Conservation (phyloP, 37 sponge, comb jelly and placozoan genomes). For the Geodia barretti region DNA sequence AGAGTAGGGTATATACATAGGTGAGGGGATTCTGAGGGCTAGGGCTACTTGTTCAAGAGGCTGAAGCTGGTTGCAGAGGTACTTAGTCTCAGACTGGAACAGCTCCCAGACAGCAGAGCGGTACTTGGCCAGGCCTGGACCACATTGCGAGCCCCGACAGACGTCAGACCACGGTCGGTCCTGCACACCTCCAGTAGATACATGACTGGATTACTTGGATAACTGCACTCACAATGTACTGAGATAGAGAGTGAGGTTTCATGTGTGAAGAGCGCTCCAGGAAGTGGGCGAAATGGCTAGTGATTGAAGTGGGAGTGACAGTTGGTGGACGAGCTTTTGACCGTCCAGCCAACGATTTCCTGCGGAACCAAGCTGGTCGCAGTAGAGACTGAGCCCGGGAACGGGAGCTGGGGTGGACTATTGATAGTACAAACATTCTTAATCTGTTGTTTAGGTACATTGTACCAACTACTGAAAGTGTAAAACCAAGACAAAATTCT, state of each 20-base stretch:
- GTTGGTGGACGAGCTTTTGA: not conserved
- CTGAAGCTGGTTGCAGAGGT: constrained; percentile 29
- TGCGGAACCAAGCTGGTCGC: not conserved
- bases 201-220: too few species aligned
- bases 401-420: not conserved
- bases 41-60: constrained; percentile 35
- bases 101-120: constrained; percentile 60
- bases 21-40: not conserved
- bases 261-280: not conserved
- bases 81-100: constrained; percentile 54
- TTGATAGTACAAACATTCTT: too few species aligned
- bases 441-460: too few species aligned
- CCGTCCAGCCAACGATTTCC: not conserved
- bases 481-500: too few species aligned
- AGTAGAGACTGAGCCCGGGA: not conserved
- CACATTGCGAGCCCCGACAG: constrained; percentile 1
- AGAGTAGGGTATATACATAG: not conserved
- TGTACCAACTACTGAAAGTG: too few species aligned
- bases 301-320: not conserved
- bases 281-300: not conserved
- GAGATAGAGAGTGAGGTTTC: not conserved
- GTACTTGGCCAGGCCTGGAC: constrained; percentile 12
- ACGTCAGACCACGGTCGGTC: constrained; percentile 46
- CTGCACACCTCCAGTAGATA: too few species aligned
- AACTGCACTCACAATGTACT: constrained; percentile 7